Evolutionary conservation across 2,113 vertebrate genomes (phyloP), one percentile per base, ranked within the genome.

Genomic region (Prunella himalayana): DNA sequence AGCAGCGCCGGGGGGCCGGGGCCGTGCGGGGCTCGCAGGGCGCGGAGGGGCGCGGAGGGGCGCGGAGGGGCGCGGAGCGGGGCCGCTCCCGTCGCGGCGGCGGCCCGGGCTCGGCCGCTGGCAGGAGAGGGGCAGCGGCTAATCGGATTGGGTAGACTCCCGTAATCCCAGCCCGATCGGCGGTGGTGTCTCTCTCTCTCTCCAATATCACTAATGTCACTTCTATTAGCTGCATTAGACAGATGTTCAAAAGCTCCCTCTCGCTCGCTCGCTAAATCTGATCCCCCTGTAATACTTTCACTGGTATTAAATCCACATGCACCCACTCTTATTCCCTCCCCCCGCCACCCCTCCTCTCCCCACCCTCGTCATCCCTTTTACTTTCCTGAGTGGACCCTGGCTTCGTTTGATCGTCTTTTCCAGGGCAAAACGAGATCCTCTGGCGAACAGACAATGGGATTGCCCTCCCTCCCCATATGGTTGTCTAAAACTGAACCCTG

Each of bases 181-280:
- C 85, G 76, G 77, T 95, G 44, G 89, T 70, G 64, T 69, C 85
- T n/a, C n/a, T 82, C 96, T 79, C 90, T 90, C 76, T 72, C 86
- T 89, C 95, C 97, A 98, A 97, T 95, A 97, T 95, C 95, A 98
- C 97, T 97, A 94, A 98, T 98, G 98, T 98, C 96, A 88, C 88
- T 86, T 96, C 95, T 97, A 98, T 96, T 97, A 97, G 98, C 98
- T 97, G 98, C 97, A 96, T 97, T 97, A 94, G 95, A 95, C 97
- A 98, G 98, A 98, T 97, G 97, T 97, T 95, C 94, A 89, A 96
- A 97, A 86, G 87, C 92, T 94, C 84, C 86, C 91, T 95, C 81
- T 94, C 84, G 63, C 87, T 95, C 94, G 60, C 82, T 75, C 37
- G 72, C 97, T 97, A 95, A 95, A 96, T 95, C 92, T 82, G 96